Evolutionary conservation across 1,140 invertebrate species (phyloP), one percentile per base, ranked within the genome.

Genomic region (Pseudomyrmex flavicornis): DNA sequence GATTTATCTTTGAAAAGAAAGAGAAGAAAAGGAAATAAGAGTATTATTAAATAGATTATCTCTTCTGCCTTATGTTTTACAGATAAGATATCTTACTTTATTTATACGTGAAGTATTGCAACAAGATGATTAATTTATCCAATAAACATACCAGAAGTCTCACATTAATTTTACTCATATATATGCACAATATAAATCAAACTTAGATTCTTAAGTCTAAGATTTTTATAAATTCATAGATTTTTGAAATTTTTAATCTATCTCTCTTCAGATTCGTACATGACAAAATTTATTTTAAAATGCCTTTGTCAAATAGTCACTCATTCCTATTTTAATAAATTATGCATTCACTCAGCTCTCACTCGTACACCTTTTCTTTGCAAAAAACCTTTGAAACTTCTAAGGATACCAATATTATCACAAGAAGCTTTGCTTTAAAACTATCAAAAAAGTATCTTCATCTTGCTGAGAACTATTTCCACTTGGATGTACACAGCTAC

Each of bases 341-440:
- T 10, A 13, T 22, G 44, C 63, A 79, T 46, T 26, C 63, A 69
- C 9, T 48, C 65, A 13, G 17, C 63, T 56, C n/a, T 76, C 13
- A 65, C 12, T 76, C n/a, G 17, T 13, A 26, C 15, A 10, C 22
- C 59, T 62, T 46, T 13, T 44, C 4, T 35, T 35, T 35, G 35
- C 5, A 35, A 59, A 79, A 17, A 3, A 50, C 20, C 20, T 56
- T 10, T 13, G 35, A 46, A 12, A 69, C n/a, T 79, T 15, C 26
- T 58, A 58, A 77, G 15, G 17, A 15, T 77, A 79, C 44, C 2
- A 22, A 69, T 70, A 20, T 79, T 58, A 61, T 58, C 54, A 35
- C 35, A 35, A 35, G 35, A 35, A 35, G 35, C 35, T 35, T 4
- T 35, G 5, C 35, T 35, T 35, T 35, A 35, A 35, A 35, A 35